Evolutionary conservation across 2,888 invertebrate genomes (phyloP).

Genomic region (Hypolimnas misippus): DNA sequence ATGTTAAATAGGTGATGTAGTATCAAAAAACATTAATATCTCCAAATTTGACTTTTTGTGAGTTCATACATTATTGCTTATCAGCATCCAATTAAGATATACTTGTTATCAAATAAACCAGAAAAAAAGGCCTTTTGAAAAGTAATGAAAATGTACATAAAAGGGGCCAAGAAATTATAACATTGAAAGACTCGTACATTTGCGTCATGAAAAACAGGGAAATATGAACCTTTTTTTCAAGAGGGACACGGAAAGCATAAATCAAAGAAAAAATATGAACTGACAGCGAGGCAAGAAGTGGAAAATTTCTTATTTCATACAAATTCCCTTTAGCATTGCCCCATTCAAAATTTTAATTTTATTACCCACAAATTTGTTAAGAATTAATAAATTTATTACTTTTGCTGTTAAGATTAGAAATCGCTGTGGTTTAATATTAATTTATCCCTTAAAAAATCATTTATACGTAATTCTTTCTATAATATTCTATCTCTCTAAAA

Average conservation of each 20-base stretch:
- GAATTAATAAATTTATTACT: conserved; percentile 31
- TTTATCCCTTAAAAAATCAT: neutral
- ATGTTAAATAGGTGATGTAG: too few species aligned
- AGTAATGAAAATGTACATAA: neutral
- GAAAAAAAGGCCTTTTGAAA: neutral
- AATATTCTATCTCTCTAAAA: too few species aligned
- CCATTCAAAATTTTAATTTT: conserved; percentile 31
- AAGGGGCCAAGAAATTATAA: neutral
- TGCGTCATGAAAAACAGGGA: neutral
- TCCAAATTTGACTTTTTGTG: too few species aligned
- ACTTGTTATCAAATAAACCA: neutral
- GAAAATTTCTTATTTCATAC: conserved; percentile 27
- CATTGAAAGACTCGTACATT: conserved; percentile 4
- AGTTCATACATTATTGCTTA: too few species aligned
- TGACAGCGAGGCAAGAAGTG: conserved; percentile 14
- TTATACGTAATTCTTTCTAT: too few species aligned
- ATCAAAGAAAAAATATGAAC: conserved; percentile 20
- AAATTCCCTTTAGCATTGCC: conserved; percentile 21
- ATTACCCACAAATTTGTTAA: conserved; percentile 15
- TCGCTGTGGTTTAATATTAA: neutral
- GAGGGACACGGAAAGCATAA: conserved; percentile 16
- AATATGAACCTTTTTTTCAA: neutral
- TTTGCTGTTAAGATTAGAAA: conserved; percentile 4
- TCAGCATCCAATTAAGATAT: too few species aligned
- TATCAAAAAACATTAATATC: too few species aligned